These are phyloP conservation scores for Oeneis ivallda DNA, from an alignment of 2,888 invertebrate species.

Conservation along the genomic window DNA sequence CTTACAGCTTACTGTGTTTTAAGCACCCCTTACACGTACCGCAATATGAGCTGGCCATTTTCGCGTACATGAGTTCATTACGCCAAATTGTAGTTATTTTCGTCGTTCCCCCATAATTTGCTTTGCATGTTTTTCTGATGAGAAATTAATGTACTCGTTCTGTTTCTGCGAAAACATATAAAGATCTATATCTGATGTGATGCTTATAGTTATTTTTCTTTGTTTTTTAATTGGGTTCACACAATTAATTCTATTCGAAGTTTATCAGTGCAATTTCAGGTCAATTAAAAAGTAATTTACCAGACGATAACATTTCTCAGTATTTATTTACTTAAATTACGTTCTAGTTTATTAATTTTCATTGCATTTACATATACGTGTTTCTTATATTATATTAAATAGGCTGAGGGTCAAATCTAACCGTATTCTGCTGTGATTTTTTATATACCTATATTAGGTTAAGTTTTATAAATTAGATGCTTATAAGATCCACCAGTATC, in stretches of 20 bases:
- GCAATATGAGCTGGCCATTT: constrained; percentile 50
- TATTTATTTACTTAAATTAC: background rate
- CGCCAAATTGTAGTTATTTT: constrained; percentile 58
- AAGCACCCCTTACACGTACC: constrained; percentile 54
- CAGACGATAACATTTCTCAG: background rate
- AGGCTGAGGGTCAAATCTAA: too few relatives aligned
- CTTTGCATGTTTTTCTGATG: constrained; percentile 60
- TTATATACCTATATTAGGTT: too few relatives aligned
- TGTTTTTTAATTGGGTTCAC: constrained; percentile 34
- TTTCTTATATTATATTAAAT: too few relatives aligned
- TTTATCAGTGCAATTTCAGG: constrained; percentile 13
- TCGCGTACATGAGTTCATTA: constrained; percentile 60
- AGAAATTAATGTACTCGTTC: constrained; percentile 48
- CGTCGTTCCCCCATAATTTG: constrained; percentile 58
- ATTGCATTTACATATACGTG: background rate
- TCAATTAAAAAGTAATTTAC: constrained; percentile 6
- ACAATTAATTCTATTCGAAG: constrained; percentile 27
- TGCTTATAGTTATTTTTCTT: constrained; percentile 33
- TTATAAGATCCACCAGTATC: too few relatives aligned
- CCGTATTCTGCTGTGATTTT: too few relatives aligned
- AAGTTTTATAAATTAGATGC: too few relatives aligned
- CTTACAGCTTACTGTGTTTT: too few relatives aligned
- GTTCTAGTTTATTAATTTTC: constrained; percentile 18
- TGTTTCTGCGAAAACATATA: constrained; percentile 43
- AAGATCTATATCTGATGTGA: constrained; percentile 38